phyloP scores from a whole-genome alignment of 1,140 invertebrate species.

The Hylaeus anthracinus region DNA sequence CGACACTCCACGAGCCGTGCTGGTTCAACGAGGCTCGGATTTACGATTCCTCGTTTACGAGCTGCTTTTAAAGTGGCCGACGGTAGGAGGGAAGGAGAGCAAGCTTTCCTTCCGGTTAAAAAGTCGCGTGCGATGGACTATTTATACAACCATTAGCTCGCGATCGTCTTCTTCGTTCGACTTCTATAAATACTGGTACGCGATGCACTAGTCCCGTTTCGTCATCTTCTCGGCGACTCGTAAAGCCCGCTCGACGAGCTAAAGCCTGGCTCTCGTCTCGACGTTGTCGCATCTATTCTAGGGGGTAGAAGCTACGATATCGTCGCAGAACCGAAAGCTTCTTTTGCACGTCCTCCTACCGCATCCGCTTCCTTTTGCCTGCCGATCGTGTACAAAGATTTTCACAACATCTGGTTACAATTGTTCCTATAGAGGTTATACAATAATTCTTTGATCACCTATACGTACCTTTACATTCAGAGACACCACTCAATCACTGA shows the following conservation, averaged over 20 bases:
- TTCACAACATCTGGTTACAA: too few species aligned
- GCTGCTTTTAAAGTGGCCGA: conserved; percentile 50
- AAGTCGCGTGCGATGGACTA: conserved; percentile 52
- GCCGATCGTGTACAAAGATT: too few species aligned
- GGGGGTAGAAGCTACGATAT: neutral
- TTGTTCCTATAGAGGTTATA: too few species aligned
- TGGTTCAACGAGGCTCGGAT: conserved; percentile 42
- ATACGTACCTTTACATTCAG: too few species aligned
- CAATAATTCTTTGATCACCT: too few species aligned
- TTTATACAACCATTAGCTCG: conserved; percentile 63
- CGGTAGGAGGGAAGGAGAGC: neutral
- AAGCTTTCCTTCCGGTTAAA: conserved; percentile 60
- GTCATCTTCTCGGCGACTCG: conserved; percentile 43
- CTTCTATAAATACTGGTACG: conserved; percentile 57
- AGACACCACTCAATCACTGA: too few species aligned
- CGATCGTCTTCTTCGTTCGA: conserved; percentile 54
- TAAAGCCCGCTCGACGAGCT: conserved; percentile 41
- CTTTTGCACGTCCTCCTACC: neutral
- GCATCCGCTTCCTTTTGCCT: too few species aligned
- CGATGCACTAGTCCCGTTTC: conserved; percentile 53
- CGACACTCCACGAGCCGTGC: conserved; percentile 13
- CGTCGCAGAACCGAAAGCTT: neutral
- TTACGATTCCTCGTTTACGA: conserved; percentile 52
- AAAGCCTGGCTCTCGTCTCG: conserved; percentile 57
- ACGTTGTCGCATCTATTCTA: conserved; percentile 30